Evolutionary conservation across 53 echinoderm and acorn worm genomes (phyloP).

Genomic region (Hippasteria phrygiana): DNA sequence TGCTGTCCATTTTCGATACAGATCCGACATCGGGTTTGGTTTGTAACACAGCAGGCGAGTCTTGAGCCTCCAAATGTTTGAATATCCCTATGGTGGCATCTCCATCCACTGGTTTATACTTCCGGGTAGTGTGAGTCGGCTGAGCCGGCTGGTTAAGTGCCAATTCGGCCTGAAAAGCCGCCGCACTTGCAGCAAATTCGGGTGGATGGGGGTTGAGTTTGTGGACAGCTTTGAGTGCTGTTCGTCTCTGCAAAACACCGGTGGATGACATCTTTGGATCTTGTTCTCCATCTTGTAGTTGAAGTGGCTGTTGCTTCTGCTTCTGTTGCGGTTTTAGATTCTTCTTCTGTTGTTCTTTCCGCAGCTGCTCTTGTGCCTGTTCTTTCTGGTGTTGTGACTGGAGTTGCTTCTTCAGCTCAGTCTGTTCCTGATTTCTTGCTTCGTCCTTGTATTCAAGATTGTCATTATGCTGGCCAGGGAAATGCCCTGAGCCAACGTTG

Average conservation of each 20-base stretch:
- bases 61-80: slow-evolving; percentile 2
- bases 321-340: neutral
- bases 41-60: neutral
- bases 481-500: too few species aligned
- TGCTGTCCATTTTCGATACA: neutral
- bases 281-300: neutral
- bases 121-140: slow-evolving; percentile 12
- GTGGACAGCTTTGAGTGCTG: neutral
- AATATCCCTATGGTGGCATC: slow-evolving; percentile 22
- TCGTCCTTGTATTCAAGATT: neutral
- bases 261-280: neutral
- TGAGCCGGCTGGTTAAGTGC: neutral
- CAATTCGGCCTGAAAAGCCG: slow-evolving; percentile 28
- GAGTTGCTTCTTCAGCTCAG: neutral
- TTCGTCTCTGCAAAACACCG: neutral
- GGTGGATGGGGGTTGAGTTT: neutral
- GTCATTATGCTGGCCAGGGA: too few species aligned
- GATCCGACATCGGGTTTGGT: neutral
- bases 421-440: neutral
- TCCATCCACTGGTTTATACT: slow-evolving; percentile 20
- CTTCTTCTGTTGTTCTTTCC: neutral
- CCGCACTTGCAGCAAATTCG: slow-evolving; percentile 22
- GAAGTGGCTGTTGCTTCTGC: slow-evolving; percentile 12
- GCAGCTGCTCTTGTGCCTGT: neutral
- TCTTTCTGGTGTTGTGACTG: neutral